phyloP scores from a whole-genome alignment of 2,888 invertebrate species.

The Spodoptera exigua region DNA sequence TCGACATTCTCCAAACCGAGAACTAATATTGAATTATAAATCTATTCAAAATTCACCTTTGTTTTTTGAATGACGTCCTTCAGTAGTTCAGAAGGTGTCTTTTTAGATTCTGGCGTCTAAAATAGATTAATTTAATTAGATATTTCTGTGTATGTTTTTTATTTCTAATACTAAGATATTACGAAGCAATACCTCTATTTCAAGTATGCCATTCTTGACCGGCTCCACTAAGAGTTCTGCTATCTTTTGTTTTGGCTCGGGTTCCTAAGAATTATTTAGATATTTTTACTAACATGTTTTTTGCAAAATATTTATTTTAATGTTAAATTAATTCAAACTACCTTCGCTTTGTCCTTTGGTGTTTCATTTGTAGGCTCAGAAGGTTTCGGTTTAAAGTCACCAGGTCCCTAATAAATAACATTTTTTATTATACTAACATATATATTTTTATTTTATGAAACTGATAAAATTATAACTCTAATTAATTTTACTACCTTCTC shows the following conservation, averaged over 20 bases:
- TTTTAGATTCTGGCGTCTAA: constrained; percentile 19
- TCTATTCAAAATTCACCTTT: constrained; percentile 22
- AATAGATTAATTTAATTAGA: not conserved
- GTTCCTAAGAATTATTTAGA: constrained; percentile 11
- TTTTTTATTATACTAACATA: not conserved
- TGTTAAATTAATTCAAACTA: constrained; percentile 5
- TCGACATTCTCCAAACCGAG: not conserved
- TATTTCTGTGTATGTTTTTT: not conserved
- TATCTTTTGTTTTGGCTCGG: not conserved
- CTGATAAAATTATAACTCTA: not conserved
- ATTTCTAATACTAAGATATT: not conserved
- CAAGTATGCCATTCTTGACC: constrained; percentile 1
- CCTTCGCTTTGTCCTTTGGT: constrained; percentile 14
- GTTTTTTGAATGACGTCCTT: constrained; percentile 18
- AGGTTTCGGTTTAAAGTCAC: constrained; percentile 25
- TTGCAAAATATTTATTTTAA: not conserved
- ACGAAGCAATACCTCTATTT: constrained; percentile 10
- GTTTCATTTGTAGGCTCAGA: constrained; percentile 30
- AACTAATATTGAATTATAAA: no score
- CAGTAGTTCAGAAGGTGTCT: constrained; percentile 6
- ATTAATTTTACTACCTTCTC: constrained; percentile 18
- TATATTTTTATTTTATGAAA: not conserved
- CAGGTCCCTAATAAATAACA: constrained; percentile 49
- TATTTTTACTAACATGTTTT: not conserved
- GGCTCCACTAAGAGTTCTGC: constrained; percentile 7